These are phyloP conservation scores for Botia almorhae DNA, from an alignment of 2,797 vertebrate species.

Conservation along the genomic window DNA sequence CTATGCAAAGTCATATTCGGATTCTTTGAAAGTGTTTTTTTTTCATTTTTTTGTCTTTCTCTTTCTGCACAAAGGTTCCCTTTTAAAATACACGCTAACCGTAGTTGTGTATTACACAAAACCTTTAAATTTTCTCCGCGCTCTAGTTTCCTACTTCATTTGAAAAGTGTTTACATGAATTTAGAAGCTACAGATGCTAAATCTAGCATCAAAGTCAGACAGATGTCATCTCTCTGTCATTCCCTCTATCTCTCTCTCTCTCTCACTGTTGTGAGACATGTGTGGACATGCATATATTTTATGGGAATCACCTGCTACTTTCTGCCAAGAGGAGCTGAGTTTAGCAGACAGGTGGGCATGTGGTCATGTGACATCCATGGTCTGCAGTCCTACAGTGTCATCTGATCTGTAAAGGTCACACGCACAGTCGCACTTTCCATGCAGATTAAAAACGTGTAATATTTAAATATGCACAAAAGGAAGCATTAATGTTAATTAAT, in stretches of 20 bases:
- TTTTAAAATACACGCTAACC: background rate
- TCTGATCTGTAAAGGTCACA: conserved; percentile 78
- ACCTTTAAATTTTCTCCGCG: too few relatives aligned
- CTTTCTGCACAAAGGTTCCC: background rate
- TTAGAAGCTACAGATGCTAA: background rate
- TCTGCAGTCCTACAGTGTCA: conserved; percentile 80
- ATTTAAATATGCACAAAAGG: background rate
- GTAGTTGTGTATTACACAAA: too few relatives aligned
- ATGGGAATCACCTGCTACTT: conserved; percentile 78
- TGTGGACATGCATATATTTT: conserved; percentile 76
- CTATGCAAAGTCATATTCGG: conserved; percentile 25
- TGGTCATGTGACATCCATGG: conserved; percentile 77
- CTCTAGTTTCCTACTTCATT: background rate
- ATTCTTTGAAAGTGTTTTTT: conserved; percentile 49
- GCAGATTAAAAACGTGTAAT: background rate
- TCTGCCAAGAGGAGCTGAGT: conserved; percentile 79
- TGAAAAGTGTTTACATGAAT: conserved; percentile 4
- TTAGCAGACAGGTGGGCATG: conserved; percentile 78
- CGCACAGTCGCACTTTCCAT: conserved; percentile 4
- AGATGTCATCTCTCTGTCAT: background rate
- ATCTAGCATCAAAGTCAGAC: background rate
- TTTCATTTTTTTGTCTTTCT: background rate
- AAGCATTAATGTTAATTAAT: too few relatives aligned
- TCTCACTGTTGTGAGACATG: conserved; percentile 54
- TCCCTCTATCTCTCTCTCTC: background rate